phyloP scores from a whole-genome alignment of 2,888 invertebrate genomes.

The Drosophila crucigera region DNA sequence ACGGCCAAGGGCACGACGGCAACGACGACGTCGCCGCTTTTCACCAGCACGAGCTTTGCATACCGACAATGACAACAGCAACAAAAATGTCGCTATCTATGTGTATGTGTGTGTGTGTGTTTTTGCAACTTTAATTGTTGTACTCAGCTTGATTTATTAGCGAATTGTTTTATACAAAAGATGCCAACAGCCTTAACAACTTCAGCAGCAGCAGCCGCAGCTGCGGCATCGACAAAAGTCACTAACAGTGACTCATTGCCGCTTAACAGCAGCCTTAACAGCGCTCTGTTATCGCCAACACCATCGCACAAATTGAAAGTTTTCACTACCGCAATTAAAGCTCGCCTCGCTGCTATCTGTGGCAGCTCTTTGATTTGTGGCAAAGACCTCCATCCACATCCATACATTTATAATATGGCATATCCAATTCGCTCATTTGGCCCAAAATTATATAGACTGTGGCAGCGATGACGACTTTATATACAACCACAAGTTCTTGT shows the following conservation, averaged over 20 bases:
- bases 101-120: slow-evolving; percentile 39
- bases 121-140: slow-evolving; percentile 82
- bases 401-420: slow-evolving; percentile 64
- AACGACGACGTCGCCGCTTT: slow-evolving; percentile 62
- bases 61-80: slow-evolving; percentile 66
- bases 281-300: slow-evolving; percentile 70
- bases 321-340: slow-evolving; percentile 68
- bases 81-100: slow-evolving; percentile 60
- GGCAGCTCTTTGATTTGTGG: slow-evolving; percentile 58
- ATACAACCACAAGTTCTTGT: slow-evolving; percentile 24
- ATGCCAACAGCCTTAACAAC: slow-evolving; percentile 65
- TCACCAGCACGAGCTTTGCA: slow-evolving; percentile 81
- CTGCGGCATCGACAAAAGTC: neutral
- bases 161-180: slow-evolving; percentile 74
- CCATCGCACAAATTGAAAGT: slow-evolving; percentile 73
- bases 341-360: slow-evolving; percentile 33
- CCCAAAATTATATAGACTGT: slow-evolving; percentile 70
- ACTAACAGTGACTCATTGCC: slow-evolving; percentile 64
- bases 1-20: slow-evolving; percentile 75
- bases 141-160: slow-evolving; percentile 79
- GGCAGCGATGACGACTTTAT: slow-evolving; percentile 72
- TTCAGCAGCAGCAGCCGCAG: slow-evolving; percentile 28
- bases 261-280: slow-evolving; percentile 53
- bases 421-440: slow-evolving; percentile 75
- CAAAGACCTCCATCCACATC: slow-evolving; percentile 22